Conservation (phyloP, 2,113 vertebrate species). For the Lamprotornis superbus region DNA sequence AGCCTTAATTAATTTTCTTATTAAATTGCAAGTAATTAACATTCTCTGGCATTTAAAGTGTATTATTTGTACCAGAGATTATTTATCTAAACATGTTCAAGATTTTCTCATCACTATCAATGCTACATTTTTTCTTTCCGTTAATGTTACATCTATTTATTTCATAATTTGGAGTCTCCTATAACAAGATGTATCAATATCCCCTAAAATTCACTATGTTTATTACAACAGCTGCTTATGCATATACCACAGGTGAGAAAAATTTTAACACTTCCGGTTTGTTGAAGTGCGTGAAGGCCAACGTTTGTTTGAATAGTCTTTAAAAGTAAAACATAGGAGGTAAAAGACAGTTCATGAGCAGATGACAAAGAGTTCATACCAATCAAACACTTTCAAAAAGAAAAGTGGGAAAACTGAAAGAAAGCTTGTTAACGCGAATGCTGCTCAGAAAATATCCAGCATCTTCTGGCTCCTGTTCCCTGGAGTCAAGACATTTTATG, state of each 20-base stretch:
- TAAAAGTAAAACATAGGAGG: neutral
- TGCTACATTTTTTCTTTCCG: neutral
- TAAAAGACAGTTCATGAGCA: neutral
- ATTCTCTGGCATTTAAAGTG: neutral
- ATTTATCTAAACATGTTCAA: constrained; percentile 1
- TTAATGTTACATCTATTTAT: neutral
- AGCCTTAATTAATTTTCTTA: constrained; percentile 53
- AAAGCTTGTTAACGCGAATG: neutral
- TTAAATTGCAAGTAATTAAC: constrained; percentile 32
- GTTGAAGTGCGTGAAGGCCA: neutral
- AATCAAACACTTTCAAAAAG: neutral
- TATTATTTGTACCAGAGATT: neutral
- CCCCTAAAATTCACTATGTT: neutral
- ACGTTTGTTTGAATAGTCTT: neutral
- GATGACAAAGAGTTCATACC: neutral
- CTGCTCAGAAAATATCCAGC: neutral
- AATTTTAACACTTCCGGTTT: neutral
- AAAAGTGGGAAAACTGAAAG: neutral
- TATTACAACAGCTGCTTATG: neutral
- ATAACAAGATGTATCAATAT: neutral
- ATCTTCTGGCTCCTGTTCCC: neutral
- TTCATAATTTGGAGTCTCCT: neutral
- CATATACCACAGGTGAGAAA: neutral
- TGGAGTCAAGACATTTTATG: neutral
- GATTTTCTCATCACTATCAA: neutral